Conservation (phyloP, 64 coral and sea anemone species). For the Stichodactyla helianthus region DNA sequence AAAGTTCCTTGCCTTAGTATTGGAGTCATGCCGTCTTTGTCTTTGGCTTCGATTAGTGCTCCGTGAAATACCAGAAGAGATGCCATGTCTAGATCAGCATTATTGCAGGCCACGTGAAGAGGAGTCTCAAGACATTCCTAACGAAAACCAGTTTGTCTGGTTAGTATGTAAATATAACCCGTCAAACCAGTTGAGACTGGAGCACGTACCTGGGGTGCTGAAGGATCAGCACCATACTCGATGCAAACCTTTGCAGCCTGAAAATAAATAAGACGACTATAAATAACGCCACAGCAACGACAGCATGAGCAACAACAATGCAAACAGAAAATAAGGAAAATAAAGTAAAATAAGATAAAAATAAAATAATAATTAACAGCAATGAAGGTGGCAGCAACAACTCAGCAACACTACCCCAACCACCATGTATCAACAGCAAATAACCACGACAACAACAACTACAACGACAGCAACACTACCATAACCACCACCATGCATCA, state of each 20-base stretch:
- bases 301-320: too few relatives aligned
- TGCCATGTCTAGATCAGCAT: slow-evolving; percentile 42
- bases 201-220: slow-evolving; percentile 42
- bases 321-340: too few relatives aligned
- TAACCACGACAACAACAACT: too few relatives aligned
- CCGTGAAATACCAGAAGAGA: slow-evolving; percentile 47
- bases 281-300: not conserved
- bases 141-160: not conserved
- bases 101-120: slow-evolving; percentile 61
- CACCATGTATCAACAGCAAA: too few relatives aligned
- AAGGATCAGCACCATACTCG: slow-evolving; percentile 69
- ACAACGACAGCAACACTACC: not conserved
- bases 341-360: too few relatives aligned
- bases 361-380: too few relatives aligned
- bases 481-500: not conserved
- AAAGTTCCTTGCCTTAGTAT: slow-evolving; percentile 45
- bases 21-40: slow-evolving; percentile 78
- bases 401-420: too few relatives aligned
- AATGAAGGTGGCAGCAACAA: too few relatives aligned
- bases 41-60: slow-evolving; percentile 48
- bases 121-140: slow-evolving; percentile 61
- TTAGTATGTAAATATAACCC: not conserved
- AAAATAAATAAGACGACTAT: not conserved
- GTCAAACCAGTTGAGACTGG: not conserved
- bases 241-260: slow-evolving; percentile 75